Base-by-base conservation (phyloP, 2,797 vertebrate genomes). In the Gobio occitaniae region DNA sequence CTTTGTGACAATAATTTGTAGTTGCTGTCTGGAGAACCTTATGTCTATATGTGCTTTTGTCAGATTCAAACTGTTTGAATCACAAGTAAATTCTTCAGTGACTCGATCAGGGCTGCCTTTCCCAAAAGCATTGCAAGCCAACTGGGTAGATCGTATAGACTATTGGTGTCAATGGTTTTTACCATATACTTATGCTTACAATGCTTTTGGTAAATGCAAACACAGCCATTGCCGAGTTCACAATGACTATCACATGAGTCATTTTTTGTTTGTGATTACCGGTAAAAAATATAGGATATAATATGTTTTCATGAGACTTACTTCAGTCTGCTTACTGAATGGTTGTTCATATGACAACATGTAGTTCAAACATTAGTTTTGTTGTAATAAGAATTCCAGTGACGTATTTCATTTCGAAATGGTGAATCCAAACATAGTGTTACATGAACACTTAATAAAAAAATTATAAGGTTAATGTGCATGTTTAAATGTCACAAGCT, bases 51-150 rank as follows among this genome's bases (percentile, higher is more conserved):
- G 41, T 8, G 13, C 47, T 71, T 71, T 71, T 10, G 69, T 72
- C n/a, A 29, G 70, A 72, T n/a, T 44, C 68, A 70, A 70, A 44
- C 19, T 13, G 68, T 70, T 44, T n/a, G 68, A 44, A 44, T 63
- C 59, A 29, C 56, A 63, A 29, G n/a, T 63, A 10, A 25, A 6
- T 41, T n/a, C 12, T 63, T 63, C 59, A 44, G 68, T 44, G 21
- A 44, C 41, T 44, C 19, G 6, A 13, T 71, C 21, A 47, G 13
- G 21, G 19, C 38, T 21, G 19, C 2, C 1, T 70, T 47, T 66
- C 65, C 4, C 16, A 36, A 38, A 17, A 38, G 15, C 32, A 38
- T 36, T 9, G 12, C 41, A 71, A 47, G 41, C 11, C 21, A 13
- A n/a, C 13, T 48, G 47, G n/a, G 21, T 47, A n/a, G 41, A 70